Evolutionary conservation across 2,113 vertebrate species (phyloP).

Genomic region (Rousettus leschenaultii): DNA sequence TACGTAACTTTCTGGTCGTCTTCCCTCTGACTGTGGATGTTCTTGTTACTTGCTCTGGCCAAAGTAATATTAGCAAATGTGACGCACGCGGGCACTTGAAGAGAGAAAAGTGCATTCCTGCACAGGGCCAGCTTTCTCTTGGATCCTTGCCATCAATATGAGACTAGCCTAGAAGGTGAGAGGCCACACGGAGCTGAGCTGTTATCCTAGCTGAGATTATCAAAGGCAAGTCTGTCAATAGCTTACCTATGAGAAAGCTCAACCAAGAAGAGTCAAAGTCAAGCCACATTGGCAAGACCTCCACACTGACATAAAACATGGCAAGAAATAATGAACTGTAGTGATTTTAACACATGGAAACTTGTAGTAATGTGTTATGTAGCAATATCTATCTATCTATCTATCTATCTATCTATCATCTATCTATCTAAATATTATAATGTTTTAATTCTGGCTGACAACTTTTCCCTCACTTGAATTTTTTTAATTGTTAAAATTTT

Average conservation of each 20-base stretch:
- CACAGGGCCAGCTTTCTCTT: neutral
- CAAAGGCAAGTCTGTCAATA: neutral
- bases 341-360: neutral
- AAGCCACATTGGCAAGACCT: neutral
- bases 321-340: neutral
- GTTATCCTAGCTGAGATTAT: neutral
- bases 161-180: neutral
- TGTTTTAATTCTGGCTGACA: neutral
- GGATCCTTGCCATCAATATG: neutral
- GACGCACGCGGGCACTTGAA: neutral
- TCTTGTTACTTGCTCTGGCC: neutral
- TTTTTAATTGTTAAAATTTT: neutral
- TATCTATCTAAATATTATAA: too few relatives aligned
- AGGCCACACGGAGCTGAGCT: neutral
- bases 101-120: neutral
- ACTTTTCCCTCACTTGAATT: neutral
- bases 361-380: neutral
- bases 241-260: neutral
- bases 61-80: neutral
- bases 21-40: neutral
- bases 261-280: neutral
- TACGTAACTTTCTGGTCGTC: neutral
- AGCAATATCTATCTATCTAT: neutral
- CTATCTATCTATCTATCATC: too few relatives aligned
- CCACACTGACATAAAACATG: neutral